Conservation (phyloP, 2,888 invertebrate genomes). For the Idaea dimidiata region DNA sequence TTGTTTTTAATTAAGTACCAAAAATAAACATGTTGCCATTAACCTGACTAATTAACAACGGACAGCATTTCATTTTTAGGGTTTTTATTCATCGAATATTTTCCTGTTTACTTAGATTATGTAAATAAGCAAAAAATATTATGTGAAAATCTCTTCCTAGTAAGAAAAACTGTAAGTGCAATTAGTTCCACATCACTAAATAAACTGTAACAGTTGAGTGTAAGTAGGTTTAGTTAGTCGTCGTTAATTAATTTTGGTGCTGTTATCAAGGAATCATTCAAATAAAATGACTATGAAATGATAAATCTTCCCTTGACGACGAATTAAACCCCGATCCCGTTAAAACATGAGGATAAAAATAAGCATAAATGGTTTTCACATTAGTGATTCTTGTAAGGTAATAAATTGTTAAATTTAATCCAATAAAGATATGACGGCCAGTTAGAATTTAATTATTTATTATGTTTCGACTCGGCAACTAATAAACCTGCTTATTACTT, state of each 20-base stretch:
- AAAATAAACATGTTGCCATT: not conserved
- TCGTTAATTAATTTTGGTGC: not conserved
- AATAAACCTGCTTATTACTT: not conserved
- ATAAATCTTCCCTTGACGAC: too few species aligned
- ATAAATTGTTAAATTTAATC: too few species aligned
- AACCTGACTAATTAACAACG: not conserved
- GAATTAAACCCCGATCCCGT: too few species aligned
- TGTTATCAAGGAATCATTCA: too few species aligned
- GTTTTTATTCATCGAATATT: too few species aligned
- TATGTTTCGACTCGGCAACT: not conserved
- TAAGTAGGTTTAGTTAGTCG: too few species aligned
- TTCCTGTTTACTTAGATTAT: conserved; percentile 9
- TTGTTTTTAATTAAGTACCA: too few species aligned
- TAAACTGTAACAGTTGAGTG: not conserved
- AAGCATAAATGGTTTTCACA: too few species aligned
- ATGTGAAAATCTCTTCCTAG: not conserved
- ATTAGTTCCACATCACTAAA: not conserved
- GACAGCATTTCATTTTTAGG: conserved; percentile 14
- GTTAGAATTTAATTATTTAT: not conserved
- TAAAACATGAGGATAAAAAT: too few species aligned
- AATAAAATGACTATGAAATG: too few species aligned
- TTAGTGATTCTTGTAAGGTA: too few species aligned
- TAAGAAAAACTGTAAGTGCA: not conserved
- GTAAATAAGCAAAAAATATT: conserved; percentile 20
- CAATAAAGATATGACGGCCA: not conserved